A percentile compares a stretch with the other conserved stretches of the same genome.
Evolutionary conservation across 2,113 vertebrate genomes (phyloP).

Genomic region (Syrmaticus mikado): DNA sequence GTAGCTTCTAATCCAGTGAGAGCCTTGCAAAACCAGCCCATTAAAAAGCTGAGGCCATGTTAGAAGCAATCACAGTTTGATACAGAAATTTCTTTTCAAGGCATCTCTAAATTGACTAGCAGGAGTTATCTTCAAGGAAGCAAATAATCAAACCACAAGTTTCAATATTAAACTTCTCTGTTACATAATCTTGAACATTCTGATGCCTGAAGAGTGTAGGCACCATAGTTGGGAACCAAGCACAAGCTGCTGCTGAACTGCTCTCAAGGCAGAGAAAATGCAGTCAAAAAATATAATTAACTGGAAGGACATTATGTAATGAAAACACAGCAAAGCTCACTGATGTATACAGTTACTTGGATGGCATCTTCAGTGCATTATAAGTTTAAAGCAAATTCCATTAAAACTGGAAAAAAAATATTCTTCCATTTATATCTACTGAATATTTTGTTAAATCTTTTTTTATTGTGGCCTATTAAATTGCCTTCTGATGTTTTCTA

Average conservation of each 20-base stretch:
- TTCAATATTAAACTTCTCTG: background rate
- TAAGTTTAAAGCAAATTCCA: constrained; percentile 23
- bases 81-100: background rate
- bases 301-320: constrained; percentile 67
- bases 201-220: background rate
- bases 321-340: background rate
- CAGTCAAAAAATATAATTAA: constrained; percentile 10
- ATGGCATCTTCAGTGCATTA: constrained; percentile 1
- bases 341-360: background rate
- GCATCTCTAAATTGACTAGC: constrained; percentile 11
- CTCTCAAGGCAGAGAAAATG: background rate
- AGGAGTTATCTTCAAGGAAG: background rate
- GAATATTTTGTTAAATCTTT: constrained; percentile 1
- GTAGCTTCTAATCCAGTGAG: background rate
- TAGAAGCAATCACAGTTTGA: background rate
- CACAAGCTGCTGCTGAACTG: background rate
- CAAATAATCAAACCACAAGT: background rate
- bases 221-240: background rate
- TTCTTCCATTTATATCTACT: constrained; percentile 1
- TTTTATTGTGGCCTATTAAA: background rate
- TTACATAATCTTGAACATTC: background rate
- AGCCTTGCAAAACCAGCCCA: constrained; percentile 7
- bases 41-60: constrained; percentile 13
- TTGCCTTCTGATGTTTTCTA: background rate
- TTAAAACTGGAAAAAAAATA: constrained; percentile 79